Evolutionary conservation across 2,888 invertebrate species (phyloP).

Genomic region (Drosophila melanocephala): DNA sequence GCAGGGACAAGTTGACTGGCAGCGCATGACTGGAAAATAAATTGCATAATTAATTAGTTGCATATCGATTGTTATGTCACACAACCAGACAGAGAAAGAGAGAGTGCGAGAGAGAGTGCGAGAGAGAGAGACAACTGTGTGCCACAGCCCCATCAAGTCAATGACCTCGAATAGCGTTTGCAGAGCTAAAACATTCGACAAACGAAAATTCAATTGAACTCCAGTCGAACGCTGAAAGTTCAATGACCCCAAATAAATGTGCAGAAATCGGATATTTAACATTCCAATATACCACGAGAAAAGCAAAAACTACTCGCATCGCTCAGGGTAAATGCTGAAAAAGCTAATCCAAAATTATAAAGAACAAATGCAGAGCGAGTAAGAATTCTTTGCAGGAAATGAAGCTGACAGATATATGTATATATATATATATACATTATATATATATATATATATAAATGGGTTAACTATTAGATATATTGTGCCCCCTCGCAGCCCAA

Average conservation of each 20-base stretch:
- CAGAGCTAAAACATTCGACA: not conserved
- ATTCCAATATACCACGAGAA: not conserved
- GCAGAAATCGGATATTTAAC: not conserved
- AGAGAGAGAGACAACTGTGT: not conserved
- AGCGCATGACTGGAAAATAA: conserved; percentile 72
- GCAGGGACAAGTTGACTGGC: conserved; percentile 84
- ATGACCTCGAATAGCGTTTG: not conserved
- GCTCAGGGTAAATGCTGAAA: not conserved
- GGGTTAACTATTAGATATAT: no score
- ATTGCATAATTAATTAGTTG: conserved; percentile 2
- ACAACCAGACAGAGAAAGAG: not conserved
- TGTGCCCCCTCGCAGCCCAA: no score
- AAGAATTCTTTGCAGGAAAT: not conserved
- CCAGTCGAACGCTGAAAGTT: not conserved
- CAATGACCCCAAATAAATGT: not conserved
- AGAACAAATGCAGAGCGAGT: not conserved
- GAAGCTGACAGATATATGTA: not conserved
- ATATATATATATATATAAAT: no score
- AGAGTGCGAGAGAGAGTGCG: no score
- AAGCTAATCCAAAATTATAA: not conserved
- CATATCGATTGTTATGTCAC: not conserved
- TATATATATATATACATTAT: not conserved
- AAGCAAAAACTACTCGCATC: not conserved
- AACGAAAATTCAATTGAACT: not conserved
- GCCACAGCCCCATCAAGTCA: not conserved